Evolutionary conservation across 2,113 vertebrate species (phyloP).

Genomic region (Silurus asotus): DNA sequence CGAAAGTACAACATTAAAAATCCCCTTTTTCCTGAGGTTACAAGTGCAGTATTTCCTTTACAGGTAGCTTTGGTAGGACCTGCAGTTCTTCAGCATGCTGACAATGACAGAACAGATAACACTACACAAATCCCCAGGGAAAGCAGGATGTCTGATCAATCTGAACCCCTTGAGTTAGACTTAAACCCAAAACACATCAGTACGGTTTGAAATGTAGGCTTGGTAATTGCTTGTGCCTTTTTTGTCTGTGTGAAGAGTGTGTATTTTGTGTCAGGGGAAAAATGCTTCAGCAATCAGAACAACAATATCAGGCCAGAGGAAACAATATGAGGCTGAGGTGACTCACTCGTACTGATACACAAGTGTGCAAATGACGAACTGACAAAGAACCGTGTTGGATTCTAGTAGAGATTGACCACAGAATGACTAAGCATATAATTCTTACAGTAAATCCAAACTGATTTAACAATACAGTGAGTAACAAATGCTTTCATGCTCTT

Average conservation of each 20-base stretch:
- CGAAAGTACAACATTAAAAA: not conserved
- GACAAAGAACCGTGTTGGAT: constrained; percentile 11
- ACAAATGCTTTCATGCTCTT: not conserved
- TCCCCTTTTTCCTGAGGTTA: not conserved
- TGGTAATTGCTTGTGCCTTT: not conserved
- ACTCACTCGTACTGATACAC: constrained; percentile 49
- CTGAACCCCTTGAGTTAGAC: not conserved
- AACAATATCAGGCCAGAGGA: constrained; percentile 70
- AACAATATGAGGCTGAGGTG: constrained; percentile 43
- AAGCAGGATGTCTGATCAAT: not conserved
- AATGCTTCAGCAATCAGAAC: constrained; percentile 58
- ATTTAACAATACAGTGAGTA: not conserved
- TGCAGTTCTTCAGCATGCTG: not conserved
- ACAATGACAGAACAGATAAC: not conserved
- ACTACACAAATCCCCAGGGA: constrained; percentile 3
- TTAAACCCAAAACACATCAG: not conserved
- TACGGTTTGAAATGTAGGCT: not conserved
- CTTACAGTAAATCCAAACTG: not conserved
- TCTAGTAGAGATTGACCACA: constrained; percentile 23
- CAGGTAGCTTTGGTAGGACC: not conserved
- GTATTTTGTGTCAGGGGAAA: constrained; percentile 48
- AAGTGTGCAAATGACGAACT: constrained; percentile 19
- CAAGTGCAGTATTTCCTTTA: not conserved
- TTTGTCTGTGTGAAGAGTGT: constrained; percentile 1
- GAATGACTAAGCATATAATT: not conserved